These are phyloP conservation scores for Zaprionus camerounensis DNA, from an alignment of 1,140 invertebrate species.

Conservation along the genomic window DNA sequence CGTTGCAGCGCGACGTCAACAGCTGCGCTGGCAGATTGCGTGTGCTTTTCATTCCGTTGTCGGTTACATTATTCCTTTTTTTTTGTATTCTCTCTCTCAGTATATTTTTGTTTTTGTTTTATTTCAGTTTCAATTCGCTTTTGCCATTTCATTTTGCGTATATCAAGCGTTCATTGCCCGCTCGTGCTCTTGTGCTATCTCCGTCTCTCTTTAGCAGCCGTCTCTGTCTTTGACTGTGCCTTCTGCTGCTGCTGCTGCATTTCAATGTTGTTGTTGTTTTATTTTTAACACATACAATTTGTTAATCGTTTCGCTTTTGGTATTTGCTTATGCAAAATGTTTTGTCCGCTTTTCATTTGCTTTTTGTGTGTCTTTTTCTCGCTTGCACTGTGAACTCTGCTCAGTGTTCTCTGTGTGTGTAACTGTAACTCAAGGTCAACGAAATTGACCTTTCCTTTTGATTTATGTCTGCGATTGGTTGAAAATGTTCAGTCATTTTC, in stretches of 20 bases:
- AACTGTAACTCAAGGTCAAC: constrained; percentile 60
- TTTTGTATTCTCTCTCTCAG: constrained; percentile 4
- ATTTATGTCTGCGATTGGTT: constrained; percentile 36
- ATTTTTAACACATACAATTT: constrained; percentile 73
- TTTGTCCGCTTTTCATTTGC: constrained; percentile 23
- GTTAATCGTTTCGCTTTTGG: constrained; percentile 54
- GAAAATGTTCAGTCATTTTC: not conserved
- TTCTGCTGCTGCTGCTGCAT: constrained; percentile 48
- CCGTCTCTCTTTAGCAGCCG: constrained; percentile 8
- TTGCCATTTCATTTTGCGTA: constrained; percentile 62
- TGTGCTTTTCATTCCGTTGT: constrained; percentile 70
- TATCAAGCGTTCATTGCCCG: constrained; percentile 81
- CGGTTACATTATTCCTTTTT: constrained; percentile 47
- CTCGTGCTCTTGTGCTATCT: constrained; percentile 45
- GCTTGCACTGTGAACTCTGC: constrained; percentile 45
- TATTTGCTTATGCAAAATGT: constrained; percentile 49
- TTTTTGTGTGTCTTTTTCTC: not conserved
- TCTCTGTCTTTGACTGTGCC: constrained; percentile 12
- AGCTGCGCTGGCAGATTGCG: constrained; percentile 45
- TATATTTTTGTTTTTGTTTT: constrained; percentile 25
- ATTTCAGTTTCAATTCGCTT: constrained; percentile 37
- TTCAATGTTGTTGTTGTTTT: constrained; percentile 57
- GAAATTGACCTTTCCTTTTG: constrained; percentile 56
- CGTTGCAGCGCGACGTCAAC: constrained; percentile 47
- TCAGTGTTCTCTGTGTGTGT: constrained; percentile 6